Percentiles rank a stretch among this genome's conserved stretches.
phyloP scores from a whole-genome alignment of 2,797 vertebrate species.

The Parambassis ranga region DNA sequence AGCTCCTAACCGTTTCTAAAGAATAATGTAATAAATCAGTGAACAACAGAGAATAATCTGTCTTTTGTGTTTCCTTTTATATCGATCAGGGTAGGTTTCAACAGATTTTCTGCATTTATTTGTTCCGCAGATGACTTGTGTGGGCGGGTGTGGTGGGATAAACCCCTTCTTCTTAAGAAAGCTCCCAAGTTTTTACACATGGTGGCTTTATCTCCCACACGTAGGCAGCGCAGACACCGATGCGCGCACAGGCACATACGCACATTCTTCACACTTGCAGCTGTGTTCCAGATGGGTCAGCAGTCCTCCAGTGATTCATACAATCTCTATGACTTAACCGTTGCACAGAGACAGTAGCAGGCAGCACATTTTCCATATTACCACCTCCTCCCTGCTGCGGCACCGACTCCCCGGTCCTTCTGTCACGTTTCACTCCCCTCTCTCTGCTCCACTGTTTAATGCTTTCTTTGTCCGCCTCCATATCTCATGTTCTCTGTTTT shows the following conservation, averaged over 20 bases:
- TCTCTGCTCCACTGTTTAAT: neutral
- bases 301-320: slow-evolving; percentile 53
- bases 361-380: slow-evolving; percentile 67
- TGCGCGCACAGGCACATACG: slow-evolving; percentile 2
- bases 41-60: neutral
- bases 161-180: slow-evolving; percentile 18
- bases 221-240: slow-evolving; percentile 15
- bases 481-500: slow-evolving; percentile 8
- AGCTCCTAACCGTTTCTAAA: no score
- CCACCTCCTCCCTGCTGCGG: slow-evolving; percentile 43
- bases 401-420: slow-evolving; percentile 18
- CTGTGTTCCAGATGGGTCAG: slow-evolving; percentile 72
- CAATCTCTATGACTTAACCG: slow-evolving; percentile 48
- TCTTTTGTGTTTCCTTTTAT: neutral
- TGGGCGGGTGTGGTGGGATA: neutral
- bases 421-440: slow-evolving; percentile 4
- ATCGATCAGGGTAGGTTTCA: slow-evolving; percentile 8
- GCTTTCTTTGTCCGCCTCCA: neutral
- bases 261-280: slow-evolving; percentile 41
- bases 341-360: slow-evolving; percentile 57
- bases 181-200: slow-evolving; percentile 27
- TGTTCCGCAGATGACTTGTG: neutral
- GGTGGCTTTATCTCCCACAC: slow-evolving; percentile 44
- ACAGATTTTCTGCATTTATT: neutral
- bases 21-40: no score